Evolutionary conservation across 1,140 invertebrate genomes (phyloP).

Genomic region (Lordiphosa mommai): DNA sequence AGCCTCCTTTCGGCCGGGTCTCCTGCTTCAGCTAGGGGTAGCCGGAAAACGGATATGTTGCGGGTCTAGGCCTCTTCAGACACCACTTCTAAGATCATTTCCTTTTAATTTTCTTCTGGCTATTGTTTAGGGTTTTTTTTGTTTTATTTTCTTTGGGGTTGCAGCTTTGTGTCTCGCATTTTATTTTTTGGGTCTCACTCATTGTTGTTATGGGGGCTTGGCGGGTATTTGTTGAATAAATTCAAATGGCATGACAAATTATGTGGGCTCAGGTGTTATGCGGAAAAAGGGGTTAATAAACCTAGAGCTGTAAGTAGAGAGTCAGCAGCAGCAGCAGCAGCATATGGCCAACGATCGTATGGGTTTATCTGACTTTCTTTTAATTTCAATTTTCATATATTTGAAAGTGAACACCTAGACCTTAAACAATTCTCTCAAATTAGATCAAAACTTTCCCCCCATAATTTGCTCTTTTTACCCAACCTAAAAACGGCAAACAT

Average conservation of each 20-base stretch:
- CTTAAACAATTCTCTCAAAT: too few species aligned
- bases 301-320: conserved; percentile 31
- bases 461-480: too few species aligned
- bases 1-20: conserved; percentile 14
- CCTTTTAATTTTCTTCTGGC: conserved; percentile 38
- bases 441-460: too few species aligned
- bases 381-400: not conserved
- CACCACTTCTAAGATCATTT: conserved; percentile 60
- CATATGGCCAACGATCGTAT: conserved; percentile 24
- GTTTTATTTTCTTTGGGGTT: conserved; percentile 50
- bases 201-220: conserved; percentile 50
- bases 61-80: conserved; percentile 30
- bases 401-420: too few species aligned
- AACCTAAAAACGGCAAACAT: not conserved
- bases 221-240: conserved; percentile 60
- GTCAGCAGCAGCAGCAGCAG: conserved; percentile 13
- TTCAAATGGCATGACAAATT: conserved; percentile 75
- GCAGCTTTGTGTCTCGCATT: conserved; percentile 47
- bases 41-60: conserved; percentile 72
- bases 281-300: conserved; percentile 69
- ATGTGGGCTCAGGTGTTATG: conserved; percentile 75
- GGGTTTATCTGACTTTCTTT: not conserved
- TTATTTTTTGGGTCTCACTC: conserved; percentile 9
- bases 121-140: conserved; percentile 14
- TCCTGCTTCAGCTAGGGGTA: conserved; percentile 68